Evolutionary conservation across 2,797 vertebrate genomes (phyloP), one percentile per base, ranked within the genome.

Genomic region (Etheostoma perlongum): DNA sequence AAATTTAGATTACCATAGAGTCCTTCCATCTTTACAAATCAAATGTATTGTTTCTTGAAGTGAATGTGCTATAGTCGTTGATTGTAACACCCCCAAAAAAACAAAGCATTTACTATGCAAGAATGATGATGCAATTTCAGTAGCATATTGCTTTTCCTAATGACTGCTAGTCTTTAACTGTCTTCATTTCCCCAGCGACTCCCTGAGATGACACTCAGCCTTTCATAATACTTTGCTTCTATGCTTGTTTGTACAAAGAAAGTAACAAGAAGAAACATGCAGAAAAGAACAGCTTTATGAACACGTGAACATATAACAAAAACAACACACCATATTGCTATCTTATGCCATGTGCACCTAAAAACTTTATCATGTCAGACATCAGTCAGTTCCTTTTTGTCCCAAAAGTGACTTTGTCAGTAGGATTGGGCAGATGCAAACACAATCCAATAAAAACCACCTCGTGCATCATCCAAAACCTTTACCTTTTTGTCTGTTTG

Each of bases 111-210:
- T 90, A 91, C 91, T 90, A 93, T 93, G 86, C 88, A 91, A 79
- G 67, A 87, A 87, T n/a, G 58, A 83, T 91, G 88, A 92, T 90
- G 85, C 81, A 91, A 89, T 93, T 93, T 91, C 78, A 74, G 78
- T 33, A 69, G 82, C 67, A 89, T 92, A 90, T 92, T 93, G 91
- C 85, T 88, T 92, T 90, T 84, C 76, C 74, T 88, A 91, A 93
- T 91, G 83, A 92, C 81, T 84, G 85, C 83, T 69, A 71, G 81
- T 85, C 73, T 77, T 64, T 60, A 70, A 54, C 71, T 79, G 73
- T 63, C 81, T 82, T 74, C 40, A 61, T 90, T 84, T 88, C 81
- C 87, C 78, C 47, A 21, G 68, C 14, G 74, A 77, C 77, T 85
- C 83, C 75, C 44, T 53, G 44, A 7, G 21, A 83, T 79, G 82